A percentile compares a stretch with the other conserved stretches of the same genome.
Evolutionary conservation across 2,888 invertebrate genomes (phyloP).

Genomic region (Drosophila neotestacea): DNA sequence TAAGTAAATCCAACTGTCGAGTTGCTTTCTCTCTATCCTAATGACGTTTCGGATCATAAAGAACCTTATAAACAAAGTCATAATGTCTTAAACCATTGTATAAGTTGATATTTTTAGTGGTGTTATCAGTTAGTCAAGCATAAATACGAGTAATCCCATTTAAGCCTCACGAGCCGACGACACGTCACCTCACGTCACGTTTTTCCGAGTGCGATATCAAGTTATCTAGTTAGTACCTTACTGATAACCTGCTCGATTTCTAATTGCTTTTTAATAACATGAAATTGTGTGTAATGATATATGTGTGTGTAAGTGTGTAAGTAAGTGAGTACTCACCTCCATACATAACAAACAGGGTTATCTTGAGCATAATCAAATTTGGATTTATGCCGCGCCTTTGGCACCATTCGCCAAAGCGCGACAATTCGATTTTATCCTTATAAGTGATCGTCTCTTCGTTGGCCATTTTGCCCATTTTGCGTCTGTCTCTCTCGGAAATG

Average conservation of each 20-base stretch:
- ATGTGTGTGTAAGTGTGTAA: background rate
- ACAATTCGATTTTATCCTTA: constrained; percentile 79
- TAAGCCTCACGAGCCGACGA: constrained; percentile 1
- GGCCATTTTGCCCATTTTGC: constrained; percentile 80
- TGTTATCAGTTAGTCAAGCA: constrained; percentile 17
- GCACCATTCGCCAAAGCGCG: constrained; percentile 84
- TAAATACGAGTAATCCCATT: constrained; percentile 7
- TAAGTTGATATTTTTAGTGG: constrained; percentile 8
- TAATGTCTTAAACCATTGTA: constrained; percentile 14
- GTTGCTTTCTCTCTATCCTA: constrained; percentile 1
- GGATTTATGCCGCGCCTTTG: constrained; percentile 89
- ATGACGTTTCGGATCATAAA: constrained; percentile 7
- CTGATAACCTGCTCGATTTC: constrained; percentile 11
- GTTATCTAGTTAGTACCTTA: background rate
- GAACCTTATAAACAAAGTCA: constrained; percentile 9
- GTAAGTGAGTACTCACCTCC: constrained; percentile 88
- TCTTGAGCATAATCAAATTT: constrained; percentile 92
- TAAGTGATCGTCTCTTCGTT: constrained; percentile 82
- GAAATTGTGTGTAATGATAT: background rate
- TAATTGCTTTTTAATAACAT: constrained; percentile 68
- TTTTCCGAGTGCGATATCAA: constrained; percentile 19
- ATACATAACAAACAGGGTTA: constrained; percentile 93
- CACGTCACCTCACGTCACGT: constrained; percentile 11
- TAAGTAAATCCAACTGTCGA: background rate
- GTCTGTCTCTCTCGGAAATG: background rate